Evolutionary conservation across 2,113 vertebrate genomes (phyloP).

Genomic region (Dasypus novemcinctus): DNA sequence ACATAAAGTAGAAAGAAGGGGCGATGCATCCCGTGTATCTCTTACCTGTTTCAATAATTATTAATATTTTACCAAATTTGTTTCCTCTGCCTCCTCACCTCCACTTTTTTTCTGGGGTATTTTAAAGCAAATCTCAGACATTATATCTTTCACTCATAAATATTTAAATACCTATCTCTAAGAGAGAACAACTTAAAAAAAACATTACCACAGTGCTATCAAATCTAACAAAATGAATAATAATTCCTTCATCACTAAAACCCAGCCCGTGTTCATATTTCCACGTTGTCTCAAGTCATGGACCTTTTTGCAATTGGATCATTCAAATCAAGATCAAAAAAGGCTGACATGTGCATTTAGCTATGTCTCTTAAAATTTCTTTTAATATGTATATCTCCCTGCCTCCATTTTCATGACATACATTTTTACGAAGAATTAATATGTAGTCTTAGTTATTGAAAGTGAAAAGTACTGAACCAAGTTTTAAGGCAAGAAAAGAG

Average conservation of each 20-base stretch:
- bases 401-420: neutral
- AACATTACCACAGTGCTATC: neutral
- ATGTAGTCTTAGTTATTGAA: neutral
- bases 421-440: slow-evolving; percentile 3
- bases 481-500: neutral
- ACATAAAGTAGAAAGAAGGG: neutral
- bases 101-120: neutral
- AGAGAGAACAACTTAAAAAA: slow-evolving; percentile 1
- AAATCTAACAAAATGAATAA: slow-evolving; percentile 21
- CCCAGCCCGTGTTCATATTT: neutral
- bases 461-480: neutral
- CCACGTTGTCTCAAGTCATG: neutral
- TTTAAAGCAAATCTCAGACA: slow-evolving; percentile 24
- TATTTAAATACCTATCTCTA: neutral
- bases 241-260: neutral
- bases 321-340: neutral
- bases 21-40: neutral
- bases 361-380: neutral
- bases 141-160: neutral
- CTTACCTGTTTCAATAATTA: neutral
- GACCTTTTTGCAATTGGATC: neutral
- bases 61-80: neutral
- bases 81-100: neutral
- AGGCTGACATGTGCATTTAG: neutral
- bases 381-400: neutral